Percentiles rank a stretch among this genome's conserved stretches.
These are phyloP conservation scores for Hirundo rustica DNA, from an alignment of 2,797 vertebrate genomes.

Conservation along the genomic window DNA sequence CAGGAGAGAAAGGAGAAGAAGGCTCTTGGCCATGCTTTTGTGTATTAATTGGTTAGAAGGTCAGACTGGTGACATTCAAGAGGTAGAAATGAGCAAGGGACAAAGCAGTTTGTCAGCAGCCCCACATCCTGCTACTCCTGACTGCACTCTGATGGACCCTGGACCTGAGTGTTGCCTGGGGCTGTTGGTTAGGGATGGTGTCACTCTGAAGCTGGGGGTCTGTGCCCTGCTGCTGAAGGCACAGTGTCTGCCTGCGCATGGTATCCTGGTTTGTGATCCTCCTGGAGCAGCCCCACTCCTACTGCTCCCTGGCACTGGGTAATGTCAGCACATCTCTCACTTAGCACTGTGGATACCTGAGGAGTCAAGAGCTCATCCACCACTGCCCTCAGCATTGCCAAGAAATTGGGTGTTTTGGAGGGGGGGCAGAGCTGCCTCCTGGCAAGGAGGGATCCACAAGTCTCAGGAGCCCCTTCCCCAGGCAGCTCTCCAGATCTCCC, in stretches of 20 bases:
- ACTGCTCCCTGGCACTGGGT: background rate
- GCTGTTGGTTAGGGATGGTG: background rate
- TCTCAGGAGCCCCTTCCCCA: background rate
- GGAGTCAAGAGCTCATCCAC: background rate
- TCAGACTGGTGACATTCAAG: background rate
- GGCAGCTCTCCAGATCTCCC: background rate
- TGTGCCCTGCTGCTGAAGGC: background rate
- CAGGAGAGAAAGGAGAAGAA: background rate
- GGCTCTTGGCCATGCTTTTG: background rate
- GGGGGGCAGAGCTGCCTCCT: background rate
- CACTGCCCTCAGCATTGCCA: fast-evolving
- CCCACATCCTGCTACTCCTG: background rate
- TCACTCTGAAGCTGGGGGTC: background rate
- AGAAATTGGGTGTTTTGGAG: background rate
- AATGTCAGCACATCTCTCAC: background rate
- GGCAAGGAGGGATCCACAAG: background rate
- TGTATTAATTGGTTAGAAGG: background rate
- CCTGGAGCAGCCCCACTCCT: background rate
- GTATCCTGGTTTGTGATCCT: background rate
- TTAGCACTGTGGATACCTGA: background rate
- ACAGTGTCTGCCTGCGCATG: background rate
- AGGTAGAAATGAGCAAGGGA: background rate
- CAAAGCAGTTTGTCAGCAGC: background rate
- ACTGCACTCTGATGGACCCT: background rate
- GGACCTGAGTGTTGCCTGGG: background rate